phyloP scores from a whole-genome alignment of 2,888 invertebrate species.

The Euproctis similis region DNA sequence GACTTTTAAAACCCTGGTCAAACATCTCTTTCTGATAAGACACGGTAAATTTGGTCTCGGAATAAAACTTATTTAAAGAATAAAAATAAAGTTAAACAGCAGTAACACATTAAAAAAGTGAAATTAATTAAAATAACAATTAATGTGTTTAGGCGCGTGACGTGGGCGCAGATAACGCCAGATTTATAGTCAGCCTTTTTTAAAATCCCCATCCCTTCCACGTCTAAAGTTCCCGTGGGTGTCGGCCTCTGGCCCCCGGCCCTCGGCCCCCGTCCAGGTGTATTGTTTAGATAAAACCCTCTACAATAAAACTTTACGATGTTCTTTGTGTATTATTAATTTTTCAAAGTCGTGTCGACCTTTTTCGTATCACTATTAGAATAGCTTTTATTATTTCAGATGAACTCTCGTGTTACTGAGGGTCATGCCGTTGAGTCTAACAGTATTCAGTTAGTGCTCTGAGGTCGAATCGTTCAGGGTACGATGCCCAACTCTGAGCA shows the following conservation, averaged over 20 bases:
- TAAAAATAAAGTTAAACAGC: too few species aligned
- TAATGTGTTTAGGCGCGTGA: constrained; percentile 20
- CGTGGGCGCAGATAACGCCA: constrained; percentile 21
- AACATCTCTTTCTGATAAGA: too few species aligned
- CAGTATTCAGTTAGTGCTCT: too few species aligned
- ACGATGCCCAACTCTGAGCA: too few species aligned
- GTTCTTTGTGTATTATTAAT: constrained; percentile 13
- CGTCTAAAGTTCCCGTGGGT: background rate
- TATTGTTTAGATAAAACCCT: constrained; percentile 21
- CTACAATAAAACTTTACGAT: constrained; percentile 29
- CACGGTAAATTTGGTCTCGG: too few species aligned
- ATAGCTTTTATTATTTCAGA: too few species aligned
- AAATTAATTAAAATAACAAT: constrained; percentile 21
- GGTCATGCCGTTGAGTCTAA: too few species aligned
- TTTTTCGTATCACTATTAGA: constrained; percentile 10
- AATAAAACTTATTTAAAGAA: constrained; percentile 4
- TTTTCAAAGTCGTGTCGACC: constrained; percentile 10
- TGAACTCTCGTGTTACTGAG: too few species aligned
- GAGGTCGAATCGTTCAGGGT: too few species aligned
- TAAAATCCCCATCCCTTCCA: background rate
- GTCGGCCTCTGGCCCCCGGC: constrained; percentile 3
- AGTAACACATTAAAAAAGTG: too few species aligned
- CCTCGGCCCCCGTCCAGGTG: constrained; percentile 5
- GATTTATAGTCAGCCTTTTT: constrained; percentile 19
- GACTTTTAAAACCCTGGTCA: too few species aligned